phyloP scores from a whole-genome alignment of 1,140 invertebrate genomes.

The Zaprionus nigranus region DNA sequence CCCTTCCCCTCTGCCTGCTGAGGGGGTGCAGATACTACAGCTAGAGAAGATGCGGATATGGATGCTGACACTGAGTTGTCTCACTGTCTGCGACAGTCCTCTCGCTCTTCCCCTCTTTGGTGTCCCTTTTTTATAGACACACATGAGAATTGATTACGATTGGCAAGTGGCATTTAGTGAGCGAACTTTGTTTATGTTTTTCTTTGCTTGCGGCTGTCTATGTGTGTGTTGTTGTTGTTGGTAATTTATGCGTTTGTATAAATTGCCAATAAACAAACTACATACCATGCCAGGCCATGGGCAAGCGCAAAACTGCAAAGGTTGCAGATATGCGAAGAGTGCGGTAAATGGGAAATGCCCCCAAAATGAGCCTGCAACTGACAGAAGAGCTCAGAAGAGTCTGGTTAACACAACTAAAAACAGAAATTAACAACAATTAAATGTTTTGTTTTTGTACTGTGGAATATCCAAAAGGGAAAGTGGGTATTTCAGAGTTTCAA shows the following conservation, averaged over 20 bases:
- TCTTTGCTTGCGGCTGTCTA: constrained; percentile 15
- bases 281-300: constrained; percentile 7
- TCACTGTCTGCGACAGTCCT: constrained; percentile 46
- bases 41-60: constrained; percentile 35
- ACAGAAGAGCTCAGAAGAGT: constrained; percentile 45
- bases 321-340: constrained; percentile 45
- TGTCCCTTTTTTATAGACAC: constrained; percentile 68
- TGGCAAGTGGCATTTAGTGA: constrained; percentile 80
- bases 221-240: constrained; percentile 23
- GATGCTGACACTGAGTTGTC: constrained; percentile 50
- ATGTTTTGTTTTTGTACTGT: constrained; percentile 16
- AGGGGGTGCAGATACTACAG: constrained; percentile 48
- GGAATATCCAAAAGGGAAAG: neutral
- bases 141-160: constrained; percentile 76
- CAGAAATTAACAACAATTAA: constrained; percentile 74
- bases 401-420: constrained; percentile 76
- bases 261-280: constrained; percentile 76
- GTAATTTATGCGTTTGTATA: constrained; percentile 79
- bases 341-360: neutral
- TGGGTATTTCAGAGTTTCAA: neutral
- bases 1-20: constrained; percentile 15
- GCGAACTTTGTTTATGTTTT: constrained; percentile 77
- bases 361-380: constrained; percentile 14
- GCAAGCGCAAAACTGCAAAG: constrained; percentile 58
- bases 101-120: constrained; percentile 8